These are phyloP conservation scores for Peucedramus taeniatus DNA, from an alignment of 2,113 vertebrate genomes.

Conservation along the genomic window DNA sequence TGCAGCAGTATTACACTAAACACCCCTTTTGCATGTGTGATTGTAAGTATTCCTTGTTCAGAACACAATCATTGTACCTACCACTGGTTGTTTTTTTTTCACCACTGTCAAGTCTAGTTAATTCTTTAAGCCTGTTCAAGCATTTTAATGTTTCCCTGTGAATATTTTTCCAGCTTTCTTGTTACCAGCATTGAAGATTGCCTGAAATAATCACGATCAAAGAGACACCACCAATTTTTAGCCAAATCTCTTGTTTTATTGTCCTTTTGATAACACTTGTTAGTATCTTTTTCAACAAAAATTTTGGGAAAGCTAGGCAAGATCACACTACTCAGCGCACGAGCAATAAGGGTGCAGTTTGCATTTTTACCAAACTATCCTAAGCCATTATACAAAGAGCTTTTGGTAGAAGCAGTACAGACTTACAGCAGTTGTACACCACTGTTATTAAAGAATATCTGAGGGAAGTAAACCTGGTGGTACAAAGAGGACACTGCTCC, in stretches of 20 bases:
- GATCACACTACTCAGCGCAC: not conserved
- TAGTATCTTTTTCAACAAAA: not conserved
- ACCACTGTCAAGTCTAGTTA: not conserved
- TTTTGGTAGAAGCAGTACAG: not conserved
- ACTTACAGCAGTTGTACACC: not conserved
- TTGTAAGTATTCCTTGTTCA: not conserved
- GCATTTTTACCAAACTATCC: not conserved
- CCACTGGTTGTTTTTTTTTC: not conserved
- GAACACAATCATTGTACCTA: not conserved
- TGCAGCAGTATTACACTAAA: not conserved
- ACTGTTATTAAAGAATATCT: not conserved
- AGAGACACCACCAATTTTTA: not conserved
- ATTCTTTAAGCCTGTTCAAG: not conserved
- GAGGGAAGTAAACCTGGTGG: not conserved
- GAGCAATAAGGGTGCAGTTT: not conserved
- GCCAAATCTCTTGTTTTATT: not conserved
- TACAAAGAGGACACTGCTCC: not conserved
- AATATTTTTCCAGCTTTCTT: not conserved
- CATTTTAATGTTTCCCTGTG: not conserved
- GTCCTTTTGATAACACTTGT: not conserved
- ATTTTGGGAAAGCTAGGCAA: not conserved
- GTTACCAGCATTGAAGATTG: not conserved
- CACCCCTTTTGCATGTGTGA: not conserved
- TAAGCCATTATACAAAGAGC: not conserved
- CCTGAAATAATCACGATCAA: not conserved